These are phyloP conservation scores for Calyptomena viridis DNA, from an alignment of 2,113 vertebrate genomes.

Conservation along the genomic window DNA sequence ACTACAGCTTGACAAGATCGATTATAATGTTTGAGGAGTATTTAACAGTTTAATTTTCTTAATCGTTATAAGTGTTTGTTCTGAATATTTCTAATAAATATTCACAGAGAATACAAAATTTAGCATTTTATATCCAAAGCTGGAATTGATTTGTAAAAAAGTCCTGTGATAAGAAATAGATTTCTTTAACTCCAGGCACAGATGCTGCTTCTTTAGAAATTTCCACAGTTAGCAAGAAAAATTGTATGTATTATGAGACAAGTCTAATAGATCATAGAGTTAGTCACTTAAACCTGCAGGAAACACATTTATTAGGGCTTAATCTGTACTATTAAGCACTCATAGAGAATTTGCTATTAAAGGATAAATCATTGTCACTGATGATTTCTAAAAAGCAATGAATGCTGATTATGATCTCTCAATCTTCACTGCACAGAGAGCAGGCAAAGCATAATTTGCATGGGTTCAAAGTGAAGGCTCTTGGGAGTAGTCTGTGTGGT, in stretches of 20 bases:
- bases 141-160: slow-evolving; percentile 53
- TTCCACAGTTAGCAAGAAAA: slow-evolving; percentile 44
- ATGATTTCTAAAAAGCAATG: neutral
- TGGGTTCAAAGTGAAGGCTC: neutral
- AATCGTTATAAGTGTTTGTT: slow-evolving; percentile 5
- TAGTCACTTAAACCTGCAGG: slow-evolving; percentile 58
- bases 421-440: neutral
- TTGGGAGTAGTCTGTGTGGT: neutral
- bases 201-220: slow-evolving; percentile 55
- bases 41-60: slow-evolving; percentile 48
- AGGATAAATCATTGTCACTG: slow-evolving; percentile 58
- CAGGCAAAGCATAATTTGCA: neutral
- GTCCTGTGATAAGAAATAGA: slow-evolving; percentile 13
- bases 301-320: slow-evolving; percentile 61
- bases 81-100: neutral
- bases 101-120: slow-evolving; percentile 10
- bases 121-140: neutral
- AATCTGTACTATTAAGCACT: slow-evolving; percentile 65
- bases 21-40: slow-evolving; percentile 21
- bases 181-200: slow-evolving; percentile 38
- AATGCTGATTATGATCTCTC: neutral
- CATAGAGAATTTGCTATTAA: slow-evolving; percentile 43
- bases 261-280: slow-evolving; percentile 48
- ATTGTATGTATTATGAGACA: slow-evolving; percentile 47
- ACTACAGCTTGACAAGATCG: neutral